Base-by-base conservation (phyloP, 2,113 vertebrate genomes). In the Petaurus breviceps region DNA sequence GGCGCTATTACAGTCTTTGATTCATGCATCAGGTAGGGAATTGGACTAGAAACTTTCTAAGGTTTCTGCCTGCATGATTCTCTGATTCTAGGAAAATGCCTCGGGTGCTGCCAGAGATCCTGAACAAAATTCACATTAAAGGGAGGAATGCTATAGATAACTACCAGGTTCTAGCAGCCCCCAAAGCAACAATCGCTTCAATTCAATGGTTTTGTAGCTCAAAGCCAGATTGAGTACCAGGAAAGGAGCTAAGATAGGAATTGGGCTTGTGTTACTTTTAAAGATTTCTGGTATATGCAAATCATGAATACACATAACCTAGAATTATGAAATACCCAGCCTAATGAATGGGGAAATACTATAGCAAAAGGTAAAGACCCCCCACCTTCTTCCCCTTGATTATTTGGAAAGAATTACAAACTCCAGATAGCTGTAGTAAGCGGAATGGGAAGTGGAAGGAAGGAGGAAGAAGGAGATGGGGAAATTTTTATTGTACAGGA, bases 131-230 rank as follows among this genome's bases (percentile, higher is more conserved):
- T 53, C n/a, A 31, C 31, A 92, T 54, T 8, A 24, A 89, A 61
- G 49, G 51, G 68, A 53, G 68, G 90, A 89, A 3, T 31, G 25
- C 25, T 90, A 25, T 1, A 2, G 54, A 7, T 43, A 16, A 91
- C 93, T 92, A 92, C 95, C 92, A 92, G 61, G 77, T 97, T 96
- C 61, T 55, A 93, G 93, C 91, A 43, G 51, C 1, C 89, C 50
- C 54, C 24, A 5, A 54, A 31, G n/a, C 46, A 91, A 96, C 89
- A 92, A 91, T 46, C 16, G 49, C 46, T 91, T 47, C 19, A 43
- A 92, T 26, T 43, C 55, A 61, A 19, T 90, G 53, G 68, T 90
- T 95, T 91, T 95, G 51, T 46, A 84, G 50, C 49, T n/a, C 84
- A 50, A 95, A 92, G 50, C 49, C 46, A 68, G 95, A 37, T 89